phyloP scores from a whole-genome alignment of 2,888 invertebrate species.

The Limnephilus rhombicus region DNA sequence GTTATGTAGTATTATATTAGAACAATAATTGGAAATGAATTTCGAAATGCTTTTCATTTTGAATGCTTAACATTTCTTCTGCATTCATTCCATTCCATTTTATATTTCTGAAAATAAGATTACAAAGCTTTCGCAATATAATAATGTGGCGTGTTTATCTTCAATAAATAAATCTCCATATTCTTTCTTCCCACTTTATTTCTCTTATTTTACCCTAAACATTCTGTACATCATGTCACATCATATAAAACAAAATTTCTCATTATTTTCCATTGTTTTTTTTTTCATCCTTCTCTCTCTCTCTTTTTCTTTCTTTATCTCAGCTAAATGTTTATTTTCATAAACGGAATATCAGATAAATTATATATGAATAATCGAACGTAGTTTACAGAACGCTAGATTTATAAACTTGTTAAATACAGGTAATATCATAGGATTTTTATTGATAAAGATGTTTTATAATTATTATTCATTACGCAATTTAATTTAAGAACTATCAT shows the following conservation, averaged over 20 bases:
- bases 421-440: no score
- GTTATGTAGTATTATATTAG: no score
- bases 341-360: neutral
- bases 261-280: neutral
- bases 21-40: neutral
- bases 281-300: neutral
- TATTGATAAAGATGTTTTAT: no score
- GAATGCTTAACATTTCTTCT: neutral
- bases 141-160: neutral
- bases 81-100: neutral
- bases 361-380: neutral
- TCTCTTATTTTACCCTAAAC: neutral
- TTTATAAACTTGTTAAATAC: neutral
- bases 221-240: neutral
- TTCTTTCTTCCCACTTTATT: neutral
- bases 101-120: neutral
- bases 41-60: neutral
- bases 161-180: neutral
- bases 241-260: neutral
- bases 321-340: neutral
- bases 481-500: no score
- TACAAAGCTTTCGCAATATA: neutral
- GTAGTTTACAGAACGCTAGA: neutral
- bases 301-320: neutral
- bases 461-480: no score